phyloP scores from a whole-genome alignment of 2,797 vertebrate species.

The Coregonus ussuriensis region DNA sequence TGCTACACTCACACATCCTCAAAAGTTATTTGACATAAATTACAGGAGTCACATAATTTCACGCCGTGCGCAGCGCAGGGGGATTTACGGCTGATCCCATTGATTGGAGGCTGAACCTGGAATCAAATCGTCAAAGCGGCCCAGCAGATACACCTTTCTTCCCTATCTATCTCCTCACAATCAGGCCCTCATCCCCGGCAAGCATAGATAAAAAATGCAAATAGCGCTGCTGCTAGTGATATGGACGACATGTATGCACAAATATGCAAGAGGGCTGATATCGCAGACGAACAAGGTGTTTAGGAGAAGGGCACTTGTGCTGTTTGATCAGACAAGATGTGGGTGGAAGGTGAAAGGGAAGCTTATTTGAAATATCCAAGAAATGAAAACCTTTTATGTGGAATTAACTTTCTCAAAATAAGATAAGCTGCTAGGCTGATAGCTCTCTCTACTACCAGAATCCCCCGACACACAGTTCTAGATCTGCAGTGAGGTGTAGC shows the following conservation, averaged over 20 bases:
- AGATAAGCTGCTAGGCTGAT: not conserved
- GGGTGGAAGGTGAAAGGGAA: slow-evolving; percentile 25
- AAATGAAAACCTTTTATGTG: slow-evolving; percentile 40
- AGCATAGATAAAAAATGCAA: slow-evolving; percentile 77
- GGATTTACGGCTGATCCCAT: slow-evolving; percentile 83
- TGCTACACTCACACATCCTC: slow-evolving; percentile 79
- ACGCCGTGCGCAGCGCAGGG: slow-evolving; percentile 63
- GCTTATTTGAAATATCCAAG: slow-evolving; percentile 36
- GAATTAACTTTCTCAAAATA: not conserved
- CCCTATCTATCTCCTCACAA: slow-evolving; percentile 61
- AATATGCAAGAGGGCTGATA: slow-evolving; percentile 66
- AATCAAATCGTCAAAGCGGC: slow-evolving; percentile 73
- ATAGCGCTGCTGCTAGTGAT: slow-evolving; percentile 71
- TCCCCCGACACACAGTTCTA: not conserved
- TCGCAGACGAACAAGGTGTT: slow-evolving; percentile 33
- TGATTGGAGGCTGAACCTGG: slow-evolving; percentile 80
- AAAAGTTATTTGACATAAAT: slow-evolving; percentile 86
- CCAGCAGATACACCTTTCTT: slow-evolving; percentile 55
- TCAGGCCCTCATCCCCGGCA: slow-evolving; percentile 46
- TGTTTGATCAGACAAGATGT: slow-evolving; percentile 51
- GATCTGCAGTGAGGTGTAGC: not conserved
- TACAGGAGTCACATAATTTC: slow-evolving; percentile 86
- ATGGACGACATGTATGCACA: slow-evolving; percentile 66
- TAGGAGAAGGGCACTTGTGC: slow-evolving; percentile 45
- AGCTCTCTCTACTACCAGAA: no score